Evolutionary conservation across 1,140 invertebrate genomes (phyloP).

Genomic region (Zaprionus vittiger): DNA sequence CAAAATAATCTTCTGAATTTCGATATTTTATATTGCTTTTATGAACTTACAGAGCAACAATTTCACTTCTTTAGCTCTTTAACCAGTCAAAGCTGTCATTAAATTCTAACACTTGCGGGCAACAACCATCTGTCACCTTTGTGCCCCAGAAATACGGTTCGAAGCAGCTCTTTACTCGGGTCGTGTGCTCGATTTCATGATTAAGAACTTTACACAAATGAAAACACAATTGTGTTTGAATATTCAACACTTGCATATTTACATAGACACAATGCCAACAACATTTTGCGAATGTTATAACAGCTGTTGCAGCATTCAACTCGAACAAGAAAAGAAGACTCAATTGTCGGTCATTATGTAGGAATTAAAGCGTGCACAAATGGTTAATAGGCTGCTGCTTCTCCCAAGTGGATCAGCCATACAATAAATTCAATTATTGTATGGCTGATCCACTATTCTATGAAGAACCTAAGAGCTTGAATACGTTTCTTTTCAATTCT

Average conservation of each 20-base stretch:
- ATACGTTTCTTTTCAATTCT: not conserved
- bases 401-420: too few relatives aligned
- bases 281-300: conserved; percentile 58
- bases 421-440: too few relatives aligned
- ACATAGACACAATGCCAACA: conserved; percentile 27
- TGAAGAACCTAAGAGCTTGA: not conserved
- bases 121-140: not conserved
- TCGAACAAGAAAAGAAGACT: not conserved
- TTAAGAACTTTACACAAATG: conserved; percentile 28
- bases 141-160: not conserved
- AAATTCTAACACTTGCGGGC: not conserved
- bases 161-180: not conserved
- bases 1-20: not conserved
- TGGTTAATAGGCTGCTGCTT: too few relatives aligned
- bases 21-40: too few relatives aligned
- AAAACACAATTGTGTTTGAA: conserved; percentile 43
- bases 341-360: conserved; percentile 14
- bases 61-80: not conserved
- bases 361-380: not conserved
- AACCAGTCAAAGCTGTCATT: not conserved
- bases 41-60: not conserved
- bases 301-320: conserved; percentile 41
- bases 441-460: not conserved
- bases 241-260: conserved; percentile 41
- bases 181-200: conserved; percentile 3